A percentile compares a stretch with the other conserved stretches of the same genome.
Conservation (phyloP, 2,888 invertebrate genomes). For the Formica aserva region DNA sequence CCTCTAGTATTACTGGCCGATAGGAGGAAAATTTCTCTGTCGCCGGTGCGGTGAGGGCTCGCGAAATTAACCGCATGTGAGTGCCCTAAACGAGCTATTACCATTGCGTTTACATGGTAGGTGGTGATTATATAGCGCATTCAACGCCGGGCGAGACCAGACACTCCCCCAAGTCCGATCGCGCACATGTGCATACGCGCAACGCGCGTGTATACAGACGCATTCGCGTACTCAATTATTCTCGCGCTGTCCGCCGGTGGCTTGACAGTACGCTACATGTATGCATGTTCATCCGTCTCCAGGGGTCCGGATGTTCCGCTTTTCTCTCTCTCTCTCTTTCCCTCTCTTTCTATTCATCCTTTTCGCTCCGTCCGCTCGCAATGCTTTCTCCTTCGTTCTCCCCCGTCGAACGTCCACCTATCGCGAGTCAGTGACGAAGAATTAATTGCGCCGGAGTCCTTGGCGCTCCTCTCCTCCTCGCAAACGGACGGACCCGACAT, state of each 20-base stretch:
- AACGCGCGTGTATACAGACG: background rate
- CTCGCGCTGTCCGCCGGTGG: slow-evolving; percentile 56
- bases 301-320: slow-evolving; percentile 68
- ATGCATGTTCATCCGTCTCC: slow-evolving; percentile 63
- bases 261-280: slow-evolving; percentile 50
- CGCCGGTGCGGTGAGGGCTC: slow-evolving; percentile 50
- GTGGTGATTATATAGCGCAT: slow-evolving; percentile 68
- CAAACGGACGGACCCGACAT: slow-evolving; percentile 63
- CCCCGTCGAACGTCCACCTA: slow-evolving; percentile 61
- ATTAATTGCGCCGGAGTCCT: slow-evolving; percentile 76
- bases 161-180: slow-evolving; percentile 53
- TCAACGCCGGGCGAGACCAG: slow-evolving; percentile 50
- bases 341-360: slow-evolving; percentile 22
- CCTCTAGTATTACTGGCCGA: background rate
- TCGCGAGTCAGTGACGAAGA: slow-evolving; percentile 73
- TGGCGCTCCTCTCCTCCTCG: slow-evolving; percentile 72
- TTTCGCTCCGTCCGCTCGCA: slow-evolving; percentile 8
- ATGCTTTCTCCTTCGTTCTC: slow-evolving; percentile 48
- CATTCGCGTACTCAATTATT: slow-evolving; percentile 64
- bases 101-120: slow-evolving; percentile 73
- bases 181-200: slow-evolving; percentile 12
- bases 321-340: slow-evolving; percentile 17
- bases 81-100: slow-evolving; percentile 72
- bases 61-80: slow-evolving; percentile 73
- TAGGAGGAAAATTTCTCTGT: slow-evolving; percentile 37